Evolutionary conservation across 2,113 vertebrate species (phyloP), one percentile per base, ranked within the genome.

Genomic region (Rhinopomastus cyanomelas): DNA sequence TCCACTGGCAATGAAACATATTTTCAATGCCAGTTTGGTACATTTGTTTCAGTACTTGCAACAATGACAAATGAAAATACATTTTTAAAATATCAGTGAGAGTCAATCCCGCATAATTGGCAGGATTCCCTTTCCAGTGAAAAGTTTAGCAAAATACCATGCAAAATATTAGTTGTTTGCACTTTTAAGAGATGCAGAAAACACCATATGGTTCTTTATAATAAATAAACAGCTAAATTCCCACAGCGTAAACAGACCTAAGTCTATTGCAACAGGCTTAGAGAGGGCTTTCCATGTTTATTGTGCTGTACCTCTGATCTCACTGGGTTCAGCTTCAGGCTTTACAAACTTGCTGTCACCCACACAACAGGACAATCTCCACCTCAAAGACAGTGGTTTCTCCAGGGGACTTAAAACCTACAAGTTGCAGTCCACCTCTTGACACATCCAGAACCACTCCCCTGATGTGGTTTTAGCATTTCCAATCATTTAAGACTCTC

Each of bases 231-330:
- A 55, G 42, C 36, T 9, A 76, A 3, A 55, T 32, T 68, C 20
- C 22, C 15, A 30, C 17, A 42, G 21, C 4, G 27, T 23, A 77
- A 48, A 81, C 3, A 56, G 27, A 69, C 9, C 11, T 21, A 59
- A 32, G 18, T 29, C 22, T 66, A 34, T 17, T 81, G n/a, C 11
- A 85, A 39, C 10, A 56, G 16, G 36, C 23, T 49, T 68, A 53
- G 9, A 64, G 49, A 11, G 7, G 30, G 17, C 6, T 23, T 72
- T 79, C 14, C 13, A 39, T 0, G 0, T 61, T 72, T 29, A 21
- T 87, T 61, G 18, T 20, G 19, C 29, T 61, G 9, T 26, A 52
- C 4, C 15, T 78, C 39, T n/a, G n/a, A 15, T 42, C 61, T 71
- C 48, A 69, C 1, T 60, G 44, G 8, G 19, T 64, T 60, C 29